Base-by-base conservation (phyloP, 1,140 invertebrate genomes). In the Drosophila albomicans region DNA sequence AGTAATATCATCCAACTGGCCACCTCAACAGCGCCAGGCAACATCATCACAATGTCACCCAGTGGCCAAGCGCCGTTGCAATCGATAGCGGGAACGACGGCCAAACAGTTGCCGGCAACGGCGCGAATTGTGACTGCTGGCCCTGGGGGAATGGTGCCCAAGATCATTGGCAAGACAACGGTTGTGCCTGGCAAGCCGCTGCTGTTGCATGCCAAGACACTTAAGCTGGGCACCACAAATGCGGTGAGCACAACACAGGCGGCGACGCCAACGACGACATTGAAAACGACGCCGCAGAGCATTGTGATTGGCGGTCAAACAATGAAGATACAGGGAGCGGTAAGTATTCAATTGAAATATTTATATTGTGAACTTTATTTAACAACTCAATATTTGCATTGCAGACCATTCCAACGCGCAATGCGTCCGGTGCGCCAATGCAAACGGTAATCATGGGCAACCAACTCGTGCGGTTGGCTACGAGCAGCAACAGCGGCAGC, bases 111-210 rank as follows among this genome's bases (percentile, higher is more conserved):
- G 57, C 76, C 92, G 41, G 87, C 94, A 6, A 69, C 93, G 15
- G 69, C 93, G 5, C 93, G 93, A 76, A 91, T 93, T 70, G 74
- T 93, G 4, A 81, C 62, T 25, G 68, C 88, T 35, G 51, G 54
- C 1, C 49, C 45, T 41, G 20, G 52, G 2, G 58, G 52, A 1
- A 52, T 77, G 41, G 66, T 82, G 49, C 78, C 79, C 6, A 89
- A 81, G 38, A 85, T 87, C n/a, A 88, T 89, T 62, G 85, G 86
- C 28, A 91, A 91, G 32, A 85, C 88, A 6, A 89, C 85, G 1
- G 85, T 89, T 64, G 51, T 88, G 56, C 78, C 84, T 15, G 95
- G 95, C 1, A 96, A 96, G 78, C 95, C 78, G 5, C 5, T 89
- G 32, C 54, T 89, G 8, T 32, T 89, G n/a, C 71, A 86, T 16